Base-by-base conservation (phyloP, 2,113 vertebrate species). In the Myxocyprinus asiaticus region DNA sequence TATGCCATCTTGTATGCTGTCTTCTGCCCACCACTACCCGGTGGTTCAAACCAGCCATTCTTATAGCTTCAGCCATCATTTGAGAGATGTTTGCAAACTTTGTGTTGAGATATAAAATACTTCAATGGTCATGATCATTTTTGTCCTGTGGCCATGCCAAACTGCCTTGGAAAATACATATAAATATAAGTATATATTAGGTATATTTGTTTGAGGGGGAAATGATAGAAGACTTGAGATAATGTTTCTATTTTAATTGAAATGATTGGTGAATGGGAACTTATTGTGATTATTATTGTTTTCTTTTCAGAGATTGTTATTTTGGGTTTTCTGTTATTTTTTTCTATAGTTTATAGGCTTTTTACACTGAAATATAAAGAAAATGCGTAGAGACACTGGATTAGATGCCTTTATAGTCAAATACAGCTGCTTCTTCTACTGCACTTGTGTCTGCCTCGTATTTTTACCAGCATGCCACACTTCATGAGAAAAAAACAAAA, bases 331-430 rank as follows among this genome's bases (percentile, higher is more conserved):
- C 82, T 83, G 83, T 84, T 85, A 74, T 86, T 11, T 7, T 81
- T 93, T 92, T 90, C 89, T 88, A 86, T 93, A 91, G 88, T 91
- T 61, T 90, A 85, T 92, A 91, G 90, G 85, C 88, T 92, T 93
- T 93, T 93, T 94, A 93, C 93, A 93, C 92, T 94, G 93, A 93
- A 92, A 87, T 88, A 90, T 89, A 87, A 91, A 91, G 81, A 90
- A 88, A 91, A 84, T 67, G 88, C 88, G 87, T 92, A 92, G 90
- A 93, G 88, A 93, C 93, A 94, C 93, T 94, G 92, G 93, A 93
- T 88, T 92, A 90, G 90, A 90, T 92, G 90, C 90, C 87, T 93
- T 93, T 91, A 88, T 93, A 93, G 89, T 91, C 86, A 80, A 94
- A 93, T 94, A 93, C 92, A 94, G 88, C 84, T 92, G 91, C 91